phyloP scores from a whole-genome alignment of 2,113 vertebrate genomes.

The Syrmaticus mikado region DNA sequence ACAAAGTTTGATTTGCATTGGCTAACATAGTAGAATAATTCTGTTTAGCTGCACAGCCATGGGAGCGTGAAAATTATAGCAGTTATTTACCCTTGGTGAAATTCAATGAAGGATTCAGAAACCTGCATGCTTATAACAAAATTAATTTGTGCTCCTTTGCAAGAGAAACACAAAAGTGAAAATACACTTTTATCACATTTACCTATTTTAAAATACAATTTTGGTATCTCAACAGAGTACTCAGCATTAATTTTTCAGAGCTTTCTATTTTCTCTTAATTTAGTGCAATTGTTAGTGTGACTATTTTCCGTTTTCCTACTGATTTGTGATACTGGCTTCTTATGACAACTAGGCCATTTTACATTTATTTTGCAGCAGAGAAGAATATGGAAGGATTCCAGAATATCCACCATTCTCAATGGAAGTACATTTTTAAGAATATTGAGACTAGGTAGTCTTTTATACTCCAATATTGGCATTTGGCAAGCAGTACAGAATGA shows the following conservation, averaged over 20 bases:
- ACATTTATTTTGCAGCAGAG: neutral
- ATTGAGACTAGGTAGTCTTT: neutral
- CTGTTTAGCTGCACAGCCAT: neutral
- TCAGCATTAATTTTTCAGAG: neutral
- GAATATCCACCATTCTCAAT: neutral
- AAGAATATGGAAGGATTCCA: neutral
- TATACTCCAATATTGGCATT: neutral
- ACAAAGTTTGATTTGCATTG: slow-evolving; percentile 24
- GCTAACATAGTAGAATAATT: neutral
- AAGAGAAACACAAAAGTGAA: slow-evolving; percentile 10
- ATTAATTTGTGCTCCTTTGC: slow-evolving; percentile 27
- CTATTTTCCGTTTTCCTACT: neutral
- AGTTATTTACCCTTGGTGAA: slow-evolving; percentile 30
- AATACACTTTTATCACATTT: slow-evolving; percentile 11
- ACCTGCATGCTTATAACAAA: neutral
- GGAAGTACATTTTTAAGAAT: neutral
- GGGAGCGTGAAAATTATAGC: slow-evolving; percentile 21
- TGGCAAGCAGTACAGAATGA: neutral
- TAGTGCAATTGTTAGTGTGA: neutral
- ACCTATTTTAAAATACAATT: neutral
- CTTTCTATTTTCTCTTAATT: neutral
- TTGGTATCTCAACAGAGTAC: neutral
- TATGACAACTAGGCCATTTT: neutral
- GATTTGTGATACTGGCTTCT: neutral
- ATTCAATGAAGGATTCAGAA: slow-evolving; percentile 32